Conservation (phyloP, 2,888 invertebrate genomes). For the Drosophila ochracea region DNA sequence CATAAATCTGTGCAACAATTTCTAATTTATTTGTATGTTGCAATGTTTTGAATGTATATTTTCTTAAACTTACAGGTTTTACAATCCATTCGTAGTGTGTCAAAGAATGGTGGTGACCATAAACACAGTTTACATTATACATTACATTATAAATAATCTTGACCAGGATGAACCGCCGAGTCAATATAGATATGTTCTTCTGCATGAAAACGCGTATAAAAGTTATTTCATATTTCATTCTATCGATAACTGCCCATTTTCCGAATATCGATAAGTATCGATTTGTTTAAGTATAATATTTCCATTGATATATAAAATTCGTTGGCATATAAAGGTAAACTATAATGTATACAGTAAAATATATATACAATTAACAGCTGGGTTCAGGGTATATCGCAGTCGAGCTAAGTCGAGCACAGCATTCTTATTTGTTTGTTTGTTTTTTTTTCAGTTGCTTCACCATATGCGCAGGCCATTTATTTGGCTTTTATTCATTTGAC, state of each 20-base stretch:
- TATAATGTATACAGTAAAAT: too few species aligned
- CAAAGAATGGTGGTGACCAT: not conserved
- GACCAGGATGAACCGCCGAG: not conserved
- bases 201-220: not conserved
- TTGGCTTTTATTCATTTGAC: constrained; percentile 43
- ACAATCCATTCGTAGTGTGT: not conserved
- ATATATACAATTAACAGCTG: not conserved
- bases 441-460: constrained; percentile 38
- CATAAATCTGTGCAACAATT: not conserved
- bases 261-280: not conserved
- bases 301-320: not conserved
- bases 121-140: not conserved
- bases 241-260: not conserved
- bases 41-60: not conserved
- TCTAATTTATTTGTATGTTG: not conserved
- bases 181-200: not conserved
- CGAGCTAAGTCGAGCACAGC: not conserved
- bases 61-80: not conserved
- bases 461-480: constrained; percentile 54
- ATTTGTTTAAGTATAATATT: not conserved
- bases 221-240: not conserved
- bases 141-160: not conserved
- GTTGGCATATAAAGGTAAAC: not conserved
- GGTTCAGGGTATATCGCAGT: not conserved
- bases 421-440: not conserved